Percentiles rank a stretch among this genome's conserved stretches.
Evolutionary conservation across 2,113 vertebrate species (phyloP).

Genomic region (Meriones unguiculatus): DNA sequence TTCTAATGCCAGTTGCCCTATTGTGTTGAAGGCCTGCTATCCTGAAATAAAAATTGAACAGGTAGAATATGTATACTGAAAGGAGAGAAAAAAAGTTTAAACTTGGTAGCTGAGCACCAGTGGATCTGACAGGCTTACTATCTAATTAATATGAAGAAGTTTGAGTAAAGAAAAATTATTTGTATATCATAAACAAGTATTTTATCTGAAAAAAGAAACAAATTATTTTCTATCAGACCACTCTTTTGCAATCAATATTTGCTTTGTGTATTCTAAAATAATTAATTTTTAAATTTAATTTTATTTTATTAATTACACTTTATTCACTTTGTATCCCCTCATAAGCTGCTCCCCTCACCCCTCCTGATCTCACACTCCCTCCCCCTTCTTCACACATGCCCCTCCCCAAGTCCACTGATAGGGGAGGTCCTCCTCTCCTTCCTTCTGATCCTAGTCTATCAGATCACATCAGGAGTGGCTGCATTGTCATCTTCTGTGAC

Average conservation of each 20-base stretch:
- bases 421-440: too few relatives aligned
- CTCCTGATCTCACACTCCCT: too few relatives aligned
- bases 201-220: background rate
- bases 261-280: background rate
- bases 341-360: too few relatives aligned
- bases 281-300: too few relatives aligned
- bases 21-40: background rate
- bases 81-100: background rate
- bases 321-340: too few relatives aligned
- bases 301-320: too few relatives aligned
- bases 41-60: background rate
- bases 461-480: too few relatives aligned
- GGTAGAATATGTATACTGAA: background rate
- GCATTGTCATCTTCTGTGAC: too few relatives aligned
- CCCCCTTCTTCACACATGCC: too few relatives aligned
- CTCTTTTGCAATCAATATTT: background rate
- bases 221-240: background rate
- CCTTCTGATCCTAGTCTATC: too few relatives aligned
- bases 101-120: background rate
- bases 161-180: background rate
- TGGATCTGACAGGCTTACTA: background rate
- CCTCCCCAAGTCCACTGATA: too few relatives aligned
- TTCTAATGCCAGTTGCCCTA: background rate
- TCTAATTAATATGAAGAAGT: background rate
- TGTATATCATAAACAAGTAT: background rate